Base-by-base conservation (phyloP, 2,113 vertebrate genomes). In the Sardina pilchardus region DNA sequence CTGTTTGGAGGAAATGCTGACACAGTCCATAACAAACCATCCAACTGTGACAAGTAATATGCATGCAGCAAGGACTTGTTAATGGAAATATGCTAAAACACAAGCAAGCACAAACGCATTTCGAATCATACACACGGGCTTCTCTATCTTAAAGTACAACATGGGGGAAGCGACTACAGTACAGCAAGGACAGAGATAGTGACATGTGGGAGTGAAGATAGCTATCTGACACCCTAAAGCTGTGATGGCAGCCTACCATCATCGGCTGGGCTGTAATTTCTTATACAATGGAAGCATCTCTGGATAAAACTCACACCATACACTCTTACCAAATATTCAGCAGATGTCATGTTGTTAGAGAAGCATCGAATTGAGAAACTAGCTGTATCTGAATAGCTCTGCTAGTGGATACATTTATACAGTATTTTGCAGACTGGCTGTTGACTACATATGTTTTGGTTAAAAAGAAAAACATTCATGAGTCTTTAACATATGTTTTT, bases 21-120 rank as follows among this genome's bases (percentile, higher is more conserved):
- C 87, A 45, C 10, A 87, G 86, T 75, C 67, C 89, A 90, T 43
- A 84, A 87, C 36, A 90, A 92, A 90, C 83, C 84, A 89, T 83
- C 81, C 53, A 84, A 89, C 87, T 89, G 71, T 90, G 84, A 90
- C 85, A 88, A 90, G 90, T 90, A 36, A 88, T 88, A 84, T 44
- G 26, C 48, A 83, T 44, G 47, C 39, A 50, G 48, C 83, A 56
- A 24, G 17, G 19, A 56, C 19, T 59, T 5, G 53, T 59, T 59
- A 59, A 59, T 59, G 21, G 19, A 59, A 24, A 59, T 59, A 24
- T 59, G 21, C 53, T 24, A 59, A 59, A 59, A 59, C 53, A 59
- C 19, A 59, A 24, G 19, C 53, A 56, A 56, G 19, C 53, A 24
- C 53, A 59, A 21, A 59, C 6, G 19, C 53, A 21, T 56, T 19